Evolutionary conservation across 2,888 invertebrate genomes (phyloP).

Genomic region (Drosophila multiciliata): DNA sequence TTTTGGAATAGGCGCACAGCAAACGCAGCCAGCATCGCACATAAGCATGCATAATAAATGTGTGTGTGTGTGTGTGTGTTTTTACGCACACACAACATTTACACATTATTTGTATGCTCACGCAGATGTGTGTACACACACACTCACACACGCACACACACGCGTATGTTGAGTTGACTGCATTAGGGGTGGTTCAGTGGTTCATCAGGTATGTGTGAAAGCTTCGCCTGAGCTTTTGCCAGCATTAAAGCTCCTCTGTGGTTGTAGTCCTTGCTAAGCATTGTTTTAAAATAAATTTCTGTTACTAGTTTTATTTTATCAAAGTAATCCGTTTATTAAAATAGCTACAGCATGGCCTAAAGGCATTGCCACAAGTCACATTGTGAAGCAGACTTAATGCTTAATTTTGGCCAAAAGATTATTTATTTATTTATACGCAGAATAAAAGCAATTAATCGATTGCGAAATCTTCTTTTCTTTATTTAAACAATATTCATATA

Average conservation of each 20-base stretch:
- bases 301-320: background rate
- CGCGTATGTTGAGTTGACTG: background rate
- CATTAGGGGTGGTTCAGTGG: background rate
- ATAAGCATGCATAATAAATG: conserved; percentile 14
- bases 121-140: background rate
- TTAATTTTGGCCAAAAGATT: background rate
- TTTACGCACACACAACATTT: conserved; percentile 38
- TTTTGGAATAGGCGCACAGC: conserved; percentile 75
- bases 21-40: conserved; percentile 32
- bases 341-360: background rate
- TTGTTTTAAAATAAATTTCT: background rate
- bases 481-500: background rate
- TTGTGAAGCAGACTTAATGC: background rate
- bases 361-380: background rate
- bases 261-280: conserved; percentile 2
- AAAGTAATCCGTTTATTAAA: background rate
- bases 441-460: background rate
- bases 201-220: background rate
- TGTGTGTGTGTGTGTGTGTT: conserved; percentile 17
- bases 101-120: conserved; percentile 13
- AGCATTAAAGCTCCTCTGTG: conserved; percentile 1
- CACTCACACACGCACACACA: background rate
- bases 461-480: background rate
- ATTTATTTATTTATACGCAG: too few species aligned
- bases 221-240: conserved; percentile 2